Percentiles rank a stretch among this genome's conserved stretches.
phyloP scores from a whole-genome alignment of 2,113 vertebrate species.

The Elanoides forficatus region DNA sequence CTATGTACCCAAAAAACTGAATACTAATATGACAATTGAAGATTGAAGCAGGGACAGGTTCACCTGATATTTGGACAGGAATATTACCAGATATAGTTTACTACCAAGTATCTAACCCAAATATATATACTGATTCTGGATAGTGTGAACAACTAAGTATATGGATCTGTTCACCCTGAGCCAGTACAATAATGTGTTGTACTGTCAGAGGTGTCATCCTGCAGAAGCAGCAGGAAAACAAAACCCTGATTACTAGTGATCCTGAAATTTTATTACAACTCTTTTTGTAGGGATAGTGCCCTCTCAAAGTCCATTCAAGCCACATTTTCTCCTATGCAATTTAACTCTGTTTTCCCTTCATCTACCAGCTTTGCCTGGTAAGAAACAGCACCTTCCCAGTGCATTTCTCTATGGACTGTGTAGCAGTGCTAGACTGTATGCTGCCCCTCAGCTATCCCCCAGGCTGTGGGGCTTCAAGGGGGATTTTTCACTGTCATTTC shows the following conservation, averaged over 20 bases:
- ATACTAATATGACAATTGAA: not conserved
- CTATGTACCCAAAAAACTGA: not conserved
- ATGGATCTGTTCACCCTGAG: not conserved
- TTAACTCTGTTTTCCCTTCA: not conserved
- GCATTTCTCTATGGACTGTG: not conserved
- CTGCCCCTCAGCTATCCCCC: not conserved
- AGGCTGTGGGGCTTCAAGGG: not conserved
- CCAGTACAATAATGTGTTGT: not conserved
- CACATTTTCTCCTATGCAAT: not conserved
- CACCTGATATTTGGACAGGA: not conserved
- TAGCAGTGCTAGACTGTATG: not conserved
- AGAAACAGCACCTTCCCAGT: not conserved
- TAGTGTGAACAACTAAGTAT: not conserved
- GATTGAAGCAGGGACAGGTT: not conserved
- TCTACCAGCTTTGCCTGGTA: not conserved
- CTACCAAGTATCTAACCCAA: not conserved
- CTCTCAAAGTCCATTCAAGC: not conserved
- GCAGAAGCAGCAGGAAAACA: not conserved
- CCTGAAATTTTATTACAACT: not conserved
- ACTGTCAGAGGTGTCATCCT: not conserved
- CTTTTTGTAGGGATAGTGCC: not conserved
- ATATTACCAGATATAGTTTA: not conserved
- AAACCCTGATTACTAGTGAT: not conserved
- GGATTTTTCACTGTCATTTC: conserved; percentile 12
- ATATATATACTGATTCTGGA: not conserved